Percentiles rank a stretch among this genome's conserved stretches.
These are phyloP conservation scores for Pseudomyrmex concolor DNA, from an alignment of 1,140 invertebrate genomes.

Conservation along the genomic window DNA sequence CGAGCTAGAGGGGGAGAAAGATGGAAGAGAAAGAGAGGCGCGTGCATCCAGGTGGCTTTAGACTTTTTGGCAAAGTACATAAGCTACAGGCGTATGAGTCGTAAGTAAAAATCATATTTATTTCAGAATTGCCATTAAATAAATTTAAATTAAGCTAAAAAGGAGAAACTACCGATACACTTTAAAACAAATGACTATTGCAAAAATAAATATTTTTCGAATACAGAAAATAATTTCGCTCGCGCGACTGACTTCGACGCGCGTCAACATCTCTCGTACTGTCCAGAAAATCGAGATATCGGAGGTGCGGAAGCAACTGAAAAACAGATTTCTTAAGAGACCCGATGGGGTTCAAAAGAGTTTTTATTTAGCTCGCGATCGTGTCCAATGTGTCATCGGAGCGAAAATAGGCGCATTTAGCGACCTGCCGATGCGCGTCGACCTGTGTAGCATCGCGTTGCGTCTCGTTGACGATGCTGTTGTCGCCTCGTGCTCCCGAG, in stretches of 20 bases:
- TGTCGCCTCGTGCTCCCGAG: slow-evolving; percentile 65
- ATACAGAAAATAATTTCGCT: too few species aligned
- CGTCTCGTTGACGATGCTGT: slow-evolving; percentile 58
- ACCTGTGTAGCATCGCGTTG: slow-evolving; percentile 65
- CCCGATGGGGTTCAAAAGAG: background rate
- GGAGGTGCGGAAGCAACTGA: background rate
- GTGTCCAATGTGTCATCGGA: slow-evolving; percentile 78
- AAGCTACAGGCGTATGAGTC: background rate
- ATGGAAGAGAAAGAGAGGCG: background rate
- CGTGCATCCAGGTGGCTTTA: slow-evolving; percentile 49
- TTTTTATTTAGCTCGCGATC: slow-evolving; percentile 74
- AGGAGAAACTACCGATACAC: background rate
- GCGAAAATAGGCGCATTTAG: slow-evolving; percentile 79
- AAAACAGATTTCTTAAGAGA: background rate
- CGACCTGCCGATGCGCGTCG: slow-evolving; percentile 69
- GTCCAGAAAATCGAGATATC: background rate
- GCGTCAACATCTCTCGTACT: background rate
- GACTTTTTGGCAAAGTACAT: background rate
- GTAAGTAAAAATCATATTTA: too few species aligned
- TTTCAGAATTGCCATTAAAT: background rate
- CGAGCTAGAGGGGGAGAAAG: slow-evolving; percentile 39
- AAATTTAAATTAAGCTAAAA: too few species aligned
- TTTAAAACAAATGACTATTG: background rate
- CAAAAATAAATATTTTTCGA: background rate
- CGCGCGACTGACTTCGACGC: too few species aligned